Base-by-base conservation (phyloP, 2,797 vertebrate genomes). In the Lacerta viridis region DNA sequence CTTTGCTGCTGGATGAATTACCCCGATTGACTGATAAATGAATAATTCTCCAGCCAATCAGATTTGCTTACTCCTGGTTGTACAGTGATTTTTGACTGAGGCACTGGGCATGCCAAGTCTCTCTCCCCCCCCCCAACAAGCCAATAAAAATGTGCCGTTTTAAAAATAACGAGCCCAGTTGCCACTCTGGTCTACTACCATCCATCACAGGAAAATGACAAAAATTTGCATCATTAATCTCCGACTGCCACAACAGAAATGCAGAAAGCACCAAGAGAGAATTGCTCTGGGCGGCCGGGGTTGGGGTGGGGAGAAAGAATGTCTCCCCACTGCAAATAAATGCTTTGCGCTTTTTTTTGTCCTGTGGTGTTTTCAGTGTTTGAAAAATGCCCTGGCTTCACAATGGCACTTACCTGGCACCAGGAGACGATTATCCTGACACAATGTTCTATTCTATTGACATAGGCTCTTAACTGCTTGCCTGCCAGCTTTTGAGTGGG, bases 221-320 rank as follows among this genome's bases (percentile, higher is more conserved):
- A 89, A 72, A 89, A 90, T 92, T 93, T 93, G 91, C 91, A 90
- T 93, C 95, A 88, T 95, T 94, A 94, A 94, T 95, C 92, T 93
- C 90, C 27, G 90, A 90, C 6, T 5, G 92, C 92, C 25, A 69
- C 25, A 43, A 69, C 15, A 66, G 33, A n/a, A 69, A 95, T 93
- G 92, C 94, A 92, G 93, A 92, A 95, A 93, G 93, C 94, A 93
- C 90, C 90, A 89, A 75, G 92, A 88, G 90, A 94, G 93, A 93
- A 91, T 90, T 89, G 91, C 91, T 92, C 92, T 90, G 91, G 61
- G 61, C 17, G 20, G 61, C 59, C 18, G 5, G 61, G 61, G 61
- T 18, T 18, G 20, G 61, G 61, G 61, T 23, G 5, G 5, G 61
- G 61, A 90, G 95, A 93, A 92, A 89, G 92, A 91, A 93, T 92